Evolutionary conservation across 2,113 vertebrate genomes (phyloP), one percentile per base, ranked within the genome.

Genomic region (Aphyosemion australe): DNA sequence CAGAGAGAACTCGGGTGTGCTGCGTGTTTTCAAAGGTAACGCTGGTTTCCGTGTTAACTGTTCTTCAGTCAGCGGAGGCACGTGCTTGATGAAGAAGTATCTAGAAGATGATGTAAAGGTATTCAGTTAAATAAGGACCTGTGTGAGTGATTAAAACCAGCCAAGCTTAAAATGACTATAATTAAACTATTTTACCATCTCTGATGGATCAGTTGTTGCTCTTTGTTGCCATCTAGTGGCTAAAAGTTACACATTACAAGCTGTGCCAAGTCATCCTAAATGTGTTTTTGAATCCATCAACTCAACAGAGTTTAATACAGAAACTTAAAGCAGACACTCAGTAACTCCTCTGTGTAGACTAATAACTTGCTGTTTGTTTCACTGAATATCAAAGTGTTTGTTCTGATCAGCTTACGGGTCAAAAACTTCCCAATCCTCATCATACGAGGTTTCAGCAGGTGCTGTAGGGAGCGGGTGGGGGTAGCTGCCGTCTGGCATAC

Each of bases 391-490:
- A n/a, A 51, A 48, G 0, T 0, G 6, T n/a, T n/a, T 2, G n/a
- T 9, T n/a, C 16, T 2, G 7, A 19, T 61, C 0, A 78, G 94
- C 97, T 95, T 88, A 99, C 97, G 97, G 97, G 88, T 99, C 97
- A 91, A 99, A 99, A 61, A 99, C 97, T 82, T 99, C 97, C 97
- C 97, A 99, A 88, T 99, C 97, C 88, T 99, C 97, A 71, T 99
- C 97, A 61, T 99, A 99, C 52, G 97, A 94, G 59, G 94, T 94
- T 84, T 98, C 97, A 53, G 96, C 89, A 13, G 96, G 95, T 68
- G 93, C 93, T 74, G 96, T 91, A 56, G 92, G 90, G 73, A 87
- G 67, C 5, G 89, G 50, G 54, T 93, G 89, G 34, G 94, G 94
- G 76, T 98, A 99, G 68, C 89, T 92, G 81, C 93, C 94, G 61